Conservation (phyloP, 2,888 invertebrate genomes). For the Heliconius cydno region DNA sequence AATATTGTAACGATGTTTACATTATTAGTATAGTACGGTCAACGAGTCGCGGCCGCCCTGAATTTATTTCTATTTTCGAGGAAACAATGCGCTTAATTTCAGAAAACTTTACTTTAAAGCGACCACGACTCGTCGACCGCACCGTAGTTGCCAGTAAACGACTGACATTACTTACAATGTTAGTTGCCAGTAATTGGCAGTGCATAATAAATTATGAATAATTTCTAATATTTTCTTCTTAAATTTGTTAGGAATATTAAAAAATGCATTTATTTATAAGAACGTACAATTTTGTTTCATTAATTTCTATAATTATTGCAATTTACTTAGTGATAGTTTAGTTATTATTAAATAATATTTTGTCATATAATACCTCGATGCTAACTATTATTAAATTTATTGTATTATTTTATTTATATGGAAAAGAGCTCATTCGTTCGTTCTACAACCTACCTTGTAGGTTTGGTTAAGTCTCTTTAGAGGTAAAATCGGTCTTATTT, state of each 20-base stretch:
- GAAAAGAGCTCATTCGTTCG: neutral
- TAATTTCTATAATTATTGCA: neutral
- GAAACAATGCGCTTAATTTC: too few species aligned
- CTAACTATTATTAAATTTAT: neutral
- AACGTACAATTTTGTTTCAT: neutral
- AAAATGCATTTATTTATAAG: neutral
- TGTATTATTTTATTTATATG: neutral
- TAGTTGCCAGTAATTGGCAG: neutral
- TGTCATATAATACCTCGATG: neutral
- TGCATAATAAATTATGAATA: neutral
- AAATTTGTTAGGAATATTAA: neutral
- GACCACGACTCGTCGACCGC: neutral
- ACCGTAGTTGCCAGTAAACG: neutral
- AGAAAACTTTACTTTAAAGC: too few species aligned
- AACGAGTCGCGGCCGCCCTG: neutral
- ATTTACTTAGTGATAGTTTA: neutral
- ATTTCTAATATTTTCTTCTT: neutral
- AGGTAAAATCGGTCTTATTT: neutral
- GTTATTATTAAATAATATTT: constrained; percentile 4
- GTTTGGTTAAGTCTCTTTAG: neutral
- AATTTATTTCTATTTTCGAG: too few species aligned
- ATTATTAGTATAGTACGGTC: neutral
- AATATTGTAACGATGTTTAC: neutral
- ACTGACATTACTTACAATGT: neutral
- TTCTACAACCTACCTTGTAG: neutral